Base-by-base conservation (phyloP, 92 coral and sea anemone genomes). In the Anthopleura xanthogrammica region DNA sequence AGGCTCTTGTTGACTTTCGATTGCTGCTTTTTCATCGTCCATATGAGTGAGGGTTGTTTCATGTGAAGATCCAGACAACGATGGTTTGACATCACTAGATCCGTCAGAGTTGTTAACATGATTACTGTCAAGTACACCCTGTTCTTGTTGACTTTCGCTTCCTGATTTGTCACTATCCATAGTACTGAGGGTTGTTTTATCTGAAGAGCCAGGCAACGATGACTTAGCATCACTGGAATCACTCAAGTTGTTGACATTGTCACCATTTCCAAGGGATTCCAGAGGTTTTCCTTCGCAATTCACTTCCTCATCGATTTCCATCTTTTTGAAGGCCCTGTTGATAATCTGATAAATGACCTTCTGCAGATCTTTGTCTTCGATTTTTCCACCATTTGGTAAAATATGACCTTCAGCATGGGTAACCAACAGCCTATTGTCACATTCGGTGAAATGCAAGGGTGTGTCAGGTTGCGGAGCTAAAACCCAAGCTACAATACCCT, bases 401-500 rank as follows among this genome's bases (percentile, higher is more conserved):
- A 68, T 8, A 12, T 23, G 9, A 12, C 41, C 29, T 29, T 24
- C 16, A 10, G 74, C 40, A 54, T 54, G 58, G 14, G 58, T 5
- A 24, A 68, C 24, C 29, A 68, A 23, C 29, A 29, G 14, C 6
- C 24, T 24, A 29, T 29, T 68, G 12, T 68, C 41, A 24, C 74
- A 68, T 68, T 68, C 41, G 0, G 41, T 68, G 16, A 68, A 68
- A 8, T 22, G 16, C 42, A 68, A 29, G 10, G 41, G 16, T 13
- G 10, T 68, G 36, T 29, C 36, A 29, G 36, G 36, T 68, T 23
- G 16, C 17, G 29, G 10, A 3, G 14, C 7, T 68, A 68, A 68
- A 4, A 29, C 74, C 74, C 74, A 68, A 24, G 74, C 74, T n/a
- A 68, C 74, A 29, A 68, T 68, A 13, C 74, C 74, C 29, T 68